Conservation (phyloP, 2,113 vertebrate species). For the Nipponia nippon region DNA sequence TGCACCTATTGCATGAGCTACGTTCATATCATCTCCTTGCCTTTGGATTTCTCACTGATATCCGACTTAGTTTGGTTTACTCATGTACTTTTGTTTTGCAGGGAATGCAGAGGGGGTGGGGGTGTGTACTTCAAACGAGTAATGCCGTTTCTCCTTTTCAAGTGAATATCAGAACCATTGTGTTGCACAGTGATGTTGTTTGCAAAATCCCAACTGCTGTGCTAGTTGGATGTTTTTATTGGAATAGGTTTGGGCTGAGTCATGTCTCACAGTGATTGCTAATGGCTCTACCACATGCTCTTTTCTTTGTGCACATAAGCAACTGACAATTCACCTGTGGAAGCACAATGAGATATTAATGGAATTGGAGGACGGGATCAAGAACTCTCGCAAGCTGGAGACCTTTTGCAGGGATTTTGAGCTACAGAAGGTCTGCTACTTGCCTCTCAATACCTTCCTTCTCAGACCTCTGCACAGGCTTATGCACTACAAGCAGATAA, state of each 20-base stretch:
- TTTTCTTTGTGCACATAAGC: constrained; percentile 67
- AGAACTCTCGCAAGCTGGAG: constrained; percentile 83
- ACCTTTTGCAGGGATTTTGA: constrained; percentile 91
- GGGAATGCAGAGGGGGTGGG: neutral
- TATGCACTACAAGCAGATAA: constrained; percentile 96
- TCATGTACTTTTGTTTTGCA: neutral
- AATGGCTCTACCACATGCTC: neutral
- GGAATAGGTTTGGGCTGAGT: neutral
- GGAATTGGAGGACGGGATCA: constrained; percentile 85
- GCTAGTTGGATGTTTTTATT: neutral
- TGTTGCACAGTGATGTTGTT: neutral
- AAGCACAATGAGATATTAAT: constrained; percentile 87
- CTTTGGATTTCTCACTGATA: neutral
- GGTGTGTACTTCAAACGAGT: neutral
- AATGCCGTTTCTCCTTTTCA: neutral
- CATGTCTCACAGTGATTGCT: neutral
- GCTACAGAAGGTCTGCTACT: constrained; percentile 95
- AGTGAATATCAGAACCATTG: neutral
- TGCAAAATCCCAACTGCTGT: neutral
- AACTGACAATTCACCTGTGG: constrained; percentile 84
- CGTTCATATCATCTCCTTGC: neutral
- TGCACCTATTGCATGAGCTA: neutral
- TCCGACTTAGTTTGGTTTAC: neutral
- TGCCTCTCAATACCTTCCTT: constrained; percentile 94
- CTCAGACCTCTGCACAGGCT: constrained; percentile 94